Evolutionary conservation across 2,113 vertebrate species (phyloP).

Genomic region (Cyprinodon variegatus): DNA sequence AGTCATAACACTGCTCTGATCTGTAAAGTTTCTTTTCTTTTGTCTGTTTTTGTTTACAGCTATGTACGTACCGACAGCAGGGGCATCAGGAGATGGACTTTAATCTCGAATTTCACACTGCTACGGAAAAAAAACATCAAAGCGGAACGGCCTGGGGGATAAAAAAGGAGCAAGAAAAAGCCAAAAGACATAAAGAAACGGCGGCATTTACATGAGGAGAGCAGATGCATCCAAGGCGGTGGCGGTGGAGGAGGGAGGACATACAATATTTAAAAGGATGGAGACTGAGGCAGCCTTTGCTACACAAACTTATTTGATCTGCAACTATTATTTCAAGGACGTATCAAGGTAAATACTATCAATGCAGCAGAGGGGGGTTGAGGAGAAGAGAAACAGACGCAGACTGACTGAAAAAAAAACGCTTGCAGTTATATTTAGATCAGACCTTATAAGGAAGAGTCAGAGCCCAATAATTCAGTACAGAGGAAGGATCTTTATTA

Average conservation of each 20-base stretch:
- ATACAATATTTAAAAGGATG: slow-evolving; percentile 69
- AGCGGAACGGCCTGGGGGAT: slow-evolving; percentile 59
- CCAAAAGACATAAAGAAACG: slow-evolving; percentile 33
- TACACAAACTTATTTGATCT: slow-evolving; percentile 65
- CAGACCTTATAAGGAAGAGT: slow-evolving; percentile 41
- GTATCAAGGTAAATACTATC: slow-evolving; percentile 67
- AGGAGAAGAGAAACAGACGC: slow-evolving; percentile 52
- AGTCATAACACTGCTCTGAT: slow-evolving; percentile 3
- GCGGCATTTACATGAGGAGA: slow-evolving; percentile 65
- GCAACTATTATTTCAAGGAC: slow-evolving; percentile 69
- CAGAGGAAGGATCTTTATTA: slow-evolving; percentile 26
- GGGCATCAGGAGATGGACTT: slow-evolving; percentile 55
- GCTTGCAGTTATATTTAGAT: slow-evolving; percentile 38
- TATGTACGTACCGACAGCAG: slow-evolving; percentile 20
- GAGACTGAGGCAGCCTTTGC: slow-evolving; percentile 47
- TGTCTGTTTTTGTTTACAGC: slow-evolving; percentile 9
- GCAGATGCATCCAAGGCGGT: slow-evolving; percentile 48
- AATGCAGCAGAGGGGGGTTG: slow-evolving; percentile 42
- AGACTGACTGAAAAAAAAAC: slow-evolving; percentile 48
- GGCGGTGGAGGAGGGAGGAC: slow-evolving; percentile 26
- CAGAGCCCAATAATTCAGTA: slow-evolving; percentile 24
- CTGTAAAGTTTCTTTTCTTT: slow-evolving; percentile 13
- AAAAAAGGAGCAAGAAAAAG: slow-evolving; percentile 15
- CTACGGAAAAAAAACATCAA: slow-evolving; percentile 51
- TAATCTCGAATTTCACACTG: slow-evolving; percentile 59